A percentile compares a stretch with the other conserved stretches of the same genome.
Conservation (phyloP, 2,113 vertebrate species). For the Thunnus maccoyii region DNA sequence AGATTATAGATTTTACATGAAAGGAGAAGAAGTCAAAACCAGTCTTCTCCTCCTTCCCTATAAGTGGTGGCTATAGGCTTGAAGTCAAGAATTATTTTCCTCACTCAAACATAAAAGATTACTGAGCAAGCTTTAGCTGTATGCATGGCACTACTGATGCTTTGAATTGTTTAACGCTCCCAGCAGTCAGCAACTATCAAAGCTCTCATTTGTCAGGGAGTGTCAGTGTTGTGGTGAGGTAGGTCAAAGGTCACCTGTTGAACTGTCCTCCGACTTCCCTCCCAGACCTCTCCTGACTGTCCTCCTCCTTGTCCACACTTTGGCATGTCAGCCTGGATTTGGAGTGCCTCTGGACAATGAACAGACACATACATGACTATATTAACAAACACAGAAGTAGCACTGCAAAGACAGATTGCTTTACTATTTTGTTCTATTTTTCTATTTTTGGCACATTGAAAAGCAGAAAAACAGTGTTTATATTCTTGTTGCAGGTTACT, state of each 20-base stretch:
- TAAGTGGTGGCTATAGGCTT: background rate
- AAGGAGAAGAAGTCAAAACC: background rate
- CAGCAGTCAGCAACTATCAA: constrained; percentile 25
- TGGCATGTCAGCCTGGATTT: constrained; percentile 90
- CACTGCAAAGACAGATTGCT: background rate
- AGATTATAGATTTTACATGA: background rate
- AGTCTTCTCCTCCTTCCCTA: background rate
- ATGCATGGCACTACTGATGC: background rate
- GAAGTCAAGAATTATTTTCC: background rate
- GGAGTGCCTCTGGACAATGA: constrained; percentile 86
- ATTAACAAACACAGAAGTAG: constrained; percentile 1
- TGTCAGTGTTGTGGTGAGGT: constrained; percentile 31
- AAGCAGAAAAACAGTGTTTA: background rate
- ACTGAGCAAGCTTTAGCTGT: background rate
- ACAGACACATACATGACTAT: constrained; percentile 29
- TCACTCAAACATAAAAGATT: background rate
- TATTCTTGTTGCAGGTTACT: background rate
- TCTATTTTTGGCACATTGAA: too few species aligned
- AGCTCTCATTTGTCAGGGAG: constrained; percentile 27
- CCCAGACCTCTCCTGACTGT: constrained; percentile 82
- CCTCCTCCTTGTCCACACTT: constrained; percentile 90
- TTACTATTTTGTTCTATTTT: too few species aligned
- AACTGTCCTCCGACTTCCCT: constrained; percentile 89
- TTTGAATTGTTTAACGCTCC: background rate
- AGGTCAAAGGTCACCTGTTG: constrained; percentile 86